Percentiles rank a stretch among this genome's conserved stretches.
Evolutionary conservation across 2,888 invertebrate genomes (phyloP).

Genomic region (Drosophila helvetica): DNA sequence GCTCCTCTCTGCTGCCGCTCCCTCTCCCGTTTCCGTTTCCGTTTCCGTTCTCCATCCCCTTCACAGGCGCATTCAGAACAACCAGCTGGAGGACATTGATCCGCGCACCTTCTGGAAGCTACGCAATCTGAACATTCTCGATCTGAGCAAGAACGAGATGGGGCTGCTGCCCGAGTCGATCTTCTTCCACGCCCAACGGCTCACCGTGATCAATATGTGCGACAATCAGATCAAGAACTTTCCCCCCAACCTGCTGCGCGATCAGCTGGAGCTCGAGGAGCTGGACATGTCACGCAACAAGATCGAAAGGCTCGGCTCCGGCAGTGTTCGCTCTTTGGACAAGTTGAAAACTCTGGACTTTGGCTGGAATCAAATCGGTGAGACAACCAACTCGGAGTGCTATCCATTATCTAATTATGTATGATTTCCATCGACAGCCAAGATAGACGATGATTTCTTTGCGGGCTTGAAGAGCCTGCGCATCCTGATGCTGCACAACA

Average conservation of each 20-base stretch:
- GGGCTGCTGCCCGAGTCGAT: constrained; percentile 84
- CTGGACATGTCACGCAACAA: constrained; percentile 88
- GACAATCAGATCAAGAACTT: constrained; percentile 84
- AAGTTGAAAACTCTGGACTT: constrained; percentile 86
- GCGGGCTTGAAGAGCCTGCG: constrained; percentile 77
- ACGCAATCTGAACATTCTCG: constrained; percentile 86
- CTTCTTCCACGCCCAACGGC: constrained; percentile 84
- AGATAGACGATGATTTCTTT: constrained; percentile 81
- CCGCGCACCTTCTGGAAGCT: constrained; percentile 85
- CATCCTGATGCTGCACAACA: constrained; percentile 84
- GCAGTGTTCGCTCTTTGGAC: constrained; percentile 84
- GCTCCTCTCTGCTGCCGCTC: neutral
- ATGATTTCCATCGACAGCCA: constrained; percentile 50
- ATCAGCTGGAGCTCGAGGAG: constrained; percentile 86
- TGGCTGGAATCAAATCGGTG: constrained; percentile 86
- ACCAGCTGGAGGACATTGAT: constrained; percentile 85
- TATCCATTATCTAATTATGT: neutral
- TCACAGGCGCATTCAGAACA: constrained; percentile 86
- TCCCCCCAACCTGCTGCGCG: constrained; percentile 85
- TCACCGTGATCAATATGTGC: constrained; percentile 82
- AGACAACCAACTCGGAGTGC: neutral
- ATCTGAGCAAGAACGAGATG: constrained; percentile 87
- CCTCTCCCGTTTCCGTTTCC: neutral
- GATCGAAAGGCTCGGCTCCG: constrained; percentile 85
- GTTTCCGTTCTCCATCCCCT: constrained; percentile 21